Evolutionary conservation across 2,113 vertebrate genomes (phyloP).

Genomic region (Otis tarda): DNA sequence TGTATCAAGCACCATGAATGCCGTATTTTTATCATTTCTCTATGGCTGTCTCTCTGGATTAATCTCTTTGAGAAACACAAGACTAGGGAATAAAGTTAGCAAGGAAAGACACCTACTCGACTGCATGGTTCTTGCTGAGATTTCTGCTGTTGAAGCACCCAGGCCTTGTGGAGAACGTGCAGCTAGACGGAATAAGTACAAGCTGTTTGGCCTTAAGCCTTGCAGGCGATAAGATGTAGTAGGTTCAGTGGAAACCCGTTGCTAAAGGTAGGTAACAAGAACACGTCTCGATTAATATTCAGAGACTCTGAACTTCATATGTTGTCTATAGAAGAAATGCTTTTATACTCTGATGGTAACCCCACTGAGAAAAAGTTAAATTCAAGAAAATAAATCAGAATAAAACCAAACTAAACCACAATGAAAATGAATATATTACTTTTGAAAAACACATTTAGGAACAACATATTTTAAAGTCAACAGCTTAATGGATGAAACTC

Average conservation of each 20-base stretch:
- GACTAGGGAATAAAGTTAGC: slow-evolving; percentile 13
- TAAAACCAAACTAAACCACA: background rate
- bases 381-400: background rate
- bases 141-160: slow-evolving; percentile 94
- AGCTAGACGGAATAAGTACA: slow-evolving; percentile 93
- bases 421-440: background rate
- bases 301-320: background rate
- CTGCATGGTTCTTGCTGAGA: slow-evolving; percentile 96
- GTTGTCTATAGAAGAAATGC: background rate
- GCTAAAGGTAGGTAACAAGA: slow-evolving; percentile 74
- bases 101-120: slow-evolving; percentile 97
- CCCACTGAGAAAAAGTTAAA: background rate
- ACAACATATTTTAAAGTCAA: background rate
- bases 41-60: background rate
- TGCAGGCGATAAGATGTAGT: slow-evolving; percentile 90
- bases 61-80: background rate
- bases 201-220: slow-evolving; percentile 93
- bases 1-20: background rate
- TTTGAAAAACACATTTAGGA: background rate
- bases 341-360: background rate
- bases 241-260: slow-evolving; percentile 90
- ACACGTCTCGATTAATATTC: background rate
- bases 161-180: slow-evolving; percentile 94
- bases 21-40: background rate
- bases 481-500: background rate